Conservation (phyloP, 2,888 invertebrate genomes). For the Scrobipalpa atriplicella region DNA sequence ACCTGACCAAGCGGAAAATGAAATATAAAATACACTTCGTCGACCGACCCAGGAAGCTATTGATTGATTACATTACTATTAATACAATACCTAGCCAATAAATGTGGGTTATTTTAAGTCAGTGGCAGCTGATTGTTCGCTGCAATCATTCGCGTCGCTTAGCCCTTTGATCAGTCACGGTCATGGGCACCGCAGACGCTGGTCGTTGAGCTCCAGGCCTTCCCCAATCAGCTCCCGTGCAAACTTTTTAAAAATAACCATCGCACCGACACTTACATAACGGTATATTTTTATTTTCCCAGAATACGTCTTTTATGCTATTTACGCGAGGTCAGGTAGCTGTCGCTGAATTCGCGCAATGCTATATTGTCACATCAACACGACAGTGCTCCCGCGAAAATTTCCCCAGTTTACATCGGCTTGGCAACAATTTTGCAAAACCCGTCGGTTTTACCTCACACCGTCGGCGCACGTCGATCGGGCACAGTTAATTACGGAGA, state of each 20-base stretch:
- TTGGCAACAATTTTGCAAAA: constrained; percentile 65
- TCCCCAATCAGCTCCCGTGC: constrained; percentile 35
- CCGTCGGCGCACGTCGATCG: constrained; percentile 58
- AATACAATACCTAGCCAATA: background rate
- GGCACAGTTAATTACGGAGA: constrained; percentile 64
- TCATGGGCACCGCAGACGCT: constrained; percentile 11
- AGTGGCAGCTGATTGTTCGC: background rate
- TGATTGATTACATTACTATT: constrained; percentile 6
- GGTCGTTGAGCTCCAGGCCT: background rate
- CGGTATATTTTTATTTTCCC: constrained; percentile 53
- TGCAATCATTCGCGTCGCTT: background rate
- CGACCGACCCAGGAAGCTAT: background rate
- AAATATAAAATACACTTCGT: background rate
- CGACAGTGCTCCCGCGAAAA: constrained; percentile 20
- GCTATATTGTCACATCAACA: constrained; percentile 22
- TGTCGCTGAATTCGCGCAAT: constrained; percentile 41
- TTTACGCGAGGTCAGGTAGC: constrained; percentile 57
- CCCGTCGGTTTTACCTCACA: constrained; percentile 50
- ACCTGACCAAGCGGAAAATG: background rate
- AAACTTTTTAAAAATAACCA: constrained; percentile 66
- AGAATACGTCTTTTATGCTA: constrained; percentile 62
- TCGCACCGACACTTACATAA: constrained; percentile 55
- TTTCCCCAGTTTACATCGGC: constrained; percentile 48
- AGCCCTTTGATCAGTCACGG: constrained; percentile 12
- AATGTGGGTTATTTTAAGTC: background rate